Evolutionary conservation across 2,888 invertebrate genomes (phyloP), one percentile per base, ranked within the genome.

Genomic region (Acleris cristana): DNA sequence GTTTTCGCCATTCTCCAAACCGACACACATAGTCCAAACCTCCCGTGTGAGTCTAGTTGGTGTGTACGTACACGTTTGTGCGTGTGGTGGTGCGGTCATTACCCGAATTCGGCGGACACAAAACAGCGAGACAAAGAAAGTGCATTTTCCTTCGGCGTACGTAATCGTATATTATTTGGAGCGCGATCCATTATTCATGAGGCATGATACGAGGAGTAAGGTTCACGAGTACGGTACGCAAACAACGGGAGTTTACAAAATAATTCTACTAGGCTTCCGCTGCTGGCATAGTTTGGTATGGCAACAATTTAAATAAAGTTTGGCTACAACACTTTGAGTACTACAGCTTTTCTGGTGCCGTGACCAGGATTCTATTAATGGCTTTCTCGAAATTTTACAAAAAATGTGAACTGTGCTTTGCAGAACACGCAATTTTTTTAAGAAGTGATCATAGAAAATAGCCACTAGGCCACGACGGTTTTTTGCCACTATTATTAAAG

Each of bases 141-240:
- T 89, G 90, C 89, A 89, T 89, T 89, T 90, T 87, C 88, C 86
- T 85, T 76, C 74, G 56, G 18, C 56, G 58, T 62, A 66, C 63
- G 58, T 67, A 67, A 76, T 76, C 80, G 86, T 84, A 72, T 71
- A 72, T 72, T 72, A 72, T 72, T 72, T 72, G 72, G 72, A 72
- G 72, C 72, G 69, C 64, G 26, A 82, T 90, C 81, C 86, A 90
- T 90, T 89, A 91, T 90, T 86, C 90, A 90, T 90, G 86, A 87
- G 83, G 83, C 86, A 86, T 89, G 88, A 90, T 89, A 90, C 89
- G 87, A 79, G 86, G 82, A 85, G 86, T 84, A 84, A 87, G 87
- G 88, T 86, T 86, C 85, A 85, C 76, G 66, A 45, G 88, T 87
- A 90, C 81, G 75, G 87, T 78, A 76, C 55, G 79, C 81, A 66